Conservation (phyloP, 2,888 invertebrate genomes). For the Gymnocheta viridis region DNA sequence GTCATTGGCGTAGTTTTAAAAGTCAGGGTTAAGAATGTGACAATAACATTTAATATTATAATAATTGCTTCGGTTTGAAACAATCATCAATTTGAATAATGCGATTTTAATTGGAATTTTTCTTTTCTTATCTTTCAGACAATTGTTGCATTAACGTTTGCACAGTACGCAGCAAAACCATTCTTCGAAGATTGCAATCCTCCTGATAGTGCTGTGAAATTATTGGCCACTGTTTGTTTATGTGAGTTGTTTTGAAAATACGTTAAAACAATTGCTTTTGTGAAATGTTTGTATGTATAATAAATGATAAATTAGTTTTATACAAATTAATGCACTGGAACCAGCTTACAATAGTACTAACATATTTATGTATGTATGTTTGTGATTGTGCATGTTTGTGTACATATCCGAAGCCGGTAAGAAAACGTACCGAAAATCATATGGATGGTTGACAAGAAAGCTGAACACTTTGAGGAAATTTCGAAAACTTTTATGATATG, state of each 20-base stretch:
- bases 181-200: slow-evolving; percentile 90
- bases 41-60: background rate
- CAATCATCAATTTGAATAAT: slow-evolving; percentile 39
- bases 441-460: too few species aligned
- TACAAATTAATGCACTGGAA: background rate
- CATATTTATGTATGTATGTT: too few species aligned
- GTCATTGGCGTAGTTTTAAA: slow-evolving; percentile 21
- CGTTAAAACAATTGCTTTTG: background rate
- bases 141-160: slow-evolving; percentile 95
- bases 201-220: slow-evolving; percentile 88
- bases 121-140: slow-evolving; percentile 83
- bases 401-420: too few species aligned
- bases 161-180: slow-evolving; percentile 93
- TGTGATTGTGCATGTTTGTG: too few species aligned
- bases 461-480: too few species aligned
- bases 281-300: background rate
- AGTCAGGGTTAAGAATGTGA: slow-evolving; percentile 11
- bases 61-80: slow-evolving; percentile 13
- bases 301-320: slow-evolving; percentile 5
- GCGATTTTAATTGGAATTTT: slow-evolving; percentile 41
- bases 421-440: too few species aligned
- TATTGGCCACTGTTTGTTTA: slow-evolving; percentile 91
- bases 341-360: too few species aligned
- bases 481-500: too few species aligned
- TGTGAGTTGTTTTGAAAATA: slow-evolving; percentile 85